Evolutionary conservation across 2,888 invertebrate species (phyloP), one percentile per base, ranked within the genome.

Genomic region (Drosophila infuscata): DNA sequence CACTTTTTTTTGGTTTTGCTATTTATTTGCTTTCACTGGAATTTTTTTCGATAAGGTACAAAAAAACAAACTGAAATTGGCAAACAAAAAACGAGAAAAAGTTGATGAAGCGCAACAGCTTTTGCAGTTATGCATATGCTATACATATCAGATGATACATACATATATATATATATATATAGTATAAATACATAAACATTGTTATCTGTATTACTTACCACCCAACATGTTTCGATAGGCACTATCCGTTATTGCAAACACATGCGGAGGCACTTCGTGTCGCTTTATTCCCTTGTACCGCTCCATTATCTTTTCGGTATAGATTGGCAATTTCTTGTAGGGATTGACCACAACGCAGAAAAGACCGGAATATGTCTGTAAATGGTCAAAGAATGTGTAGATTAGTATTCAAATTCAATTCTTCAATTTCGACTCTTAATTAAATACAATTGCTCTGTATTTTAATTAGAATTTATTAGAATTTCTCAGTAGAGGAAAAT

Each of bases 341-440:
- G 99, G 99, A 94, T 99, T 99, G 88, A 99, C 99, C 90, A 99
- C 99, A 92, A 99, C 99, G 94, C 99, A 99, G 95, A 99, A 99
- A 90, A 99, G 97, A 82, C 99, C 99, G 83, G 99, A 99, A 94
- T 99, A 99, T 89, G 99, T 99, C 99, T 99, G 96, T 36, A 95
- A 94, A 88, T 43, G 20, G 2, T 8, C 12, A 90, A 43, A 52
- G 32, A 52, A 38, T 48, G 9, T 38, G 12, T 46, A 5, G 0
- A 54, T 66, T 49, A 46, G 6, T 15, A 25, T 20, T 29, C 9
- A 9, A 9, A 49, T 30, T 6, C 49, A 46, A 25, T 8, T 8
- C 3, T n/a, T 17, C n/a, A 9, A 36, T 7, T 41, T n/a, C 2
- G 4, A 41, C 41, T 9, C 41, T 36, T 36, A n/a, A 17, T 25